phyloP scores from a whole-genome alignment of 2,888 invertebrate species.

The Drosophila affinis region DNA sequence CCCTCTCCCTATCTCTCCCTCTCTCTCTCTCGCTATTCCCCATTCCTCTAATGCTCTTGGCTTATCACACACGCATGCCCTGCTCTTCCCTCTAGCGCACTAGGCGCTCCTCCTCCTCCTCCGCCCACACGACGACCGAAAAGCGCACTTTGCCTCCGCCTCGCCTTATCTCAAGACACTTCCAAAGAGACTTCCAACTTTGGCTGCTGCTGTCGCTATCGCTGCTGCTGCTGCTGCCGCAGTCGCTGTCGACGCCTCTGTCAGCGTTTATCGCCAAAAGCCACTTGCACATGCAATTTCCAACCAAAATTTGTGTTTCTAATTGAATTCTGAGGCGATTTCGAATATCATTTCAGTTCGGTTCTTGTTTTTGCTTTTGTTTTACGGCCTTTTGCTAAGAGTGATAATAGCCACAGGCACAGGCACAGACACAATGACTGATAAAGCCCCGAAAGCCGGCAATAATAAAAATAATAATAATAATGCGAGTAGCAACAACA shows the following conservation, averaged over 20 bases:
- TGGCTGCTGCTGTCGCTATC: slow-evolving; percentile 18
- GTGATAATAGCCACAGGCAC: slow-evolving; percentile 46
- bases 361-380: slow-evolving; percentile 1
- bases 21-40: not conserved
- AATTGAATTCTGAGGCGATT: slow-evolving; percentile 46
- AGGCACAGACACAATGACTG: slow-evolving; percentile 40
- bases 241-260: slow-evolving; percentile 1
- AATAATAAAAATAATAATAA: slow-evolving; percentile 34
- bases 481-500: slow-evolving; percentile 17
- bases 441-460: slow-evolving; percentile 51
- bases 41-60: slow-evolving; percentile 9
- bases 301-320: slow-evolving; percentile 30
- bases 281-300: slow-evolving; percentile 52
- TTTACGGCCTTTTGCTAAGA: slow-evolving; percentile 9
- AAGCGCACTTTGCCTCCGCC: slow-evolving; percentile 40
- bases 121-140: slow-evolving; percentile 4
- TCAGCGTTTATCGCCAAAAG: slow-evolving; percentile 26
- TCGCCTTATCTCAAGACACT: slow-evolving; percentile 51
- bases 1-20: not conserved
- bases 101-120: not conserved
- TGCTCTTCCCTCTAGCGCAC: slow-evolving; percentile 22
- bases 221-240: slow-evolving; percentile 12
- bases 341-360: slow-evolving; percentile 18
- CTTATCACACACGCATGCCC: slow-evolving; percentile 49
- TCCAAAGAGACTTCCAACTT: slow-evolving; percentile 10